Evolutionary conservation across 1,140 invertebrate genomes (phyloP).

Genomic region (Drosophila nikananu): DNA sequence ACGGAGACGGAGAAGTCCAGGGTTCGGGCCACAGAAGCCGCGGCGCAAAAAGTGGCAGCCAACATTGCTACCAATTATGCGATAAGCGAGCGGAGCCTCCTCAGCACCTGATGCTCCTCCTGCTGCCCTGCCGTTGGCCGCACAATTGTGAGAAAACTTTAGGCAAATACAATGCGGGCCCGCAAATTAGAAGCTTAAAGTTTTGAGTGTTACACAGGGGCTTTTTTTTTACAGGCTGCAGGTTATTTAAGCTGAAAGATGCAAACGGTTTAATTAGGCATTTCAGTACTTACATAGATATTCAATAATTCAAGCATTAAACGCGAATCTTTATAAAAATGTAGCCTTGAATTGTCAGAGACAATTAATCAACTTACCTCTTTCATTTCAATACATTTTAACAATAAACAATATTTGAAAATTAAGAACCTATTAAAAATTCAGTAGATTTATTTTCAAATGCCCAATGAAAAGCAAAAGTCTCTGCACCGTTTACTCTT

Average conservation of each 20-base stretch:
- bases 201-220: background rate
- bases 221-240: slow-evolving; percentile 5
- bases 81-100: slow-evolving; percentile 64
- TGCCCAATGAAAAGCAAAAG: slow-evolving; percentile 22
- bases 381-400: background rate
- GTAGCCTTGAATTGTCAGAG: background rate
- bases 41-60: slow-evolving; percentile 78
- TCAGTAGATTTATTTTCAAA: no score
- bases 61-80: slow-evolving; percentile 83
- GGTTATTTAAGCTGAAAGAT: background rate
- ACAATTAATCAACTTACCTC: background rate
- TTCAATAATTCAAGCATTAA: background rate
- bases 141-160: slow-evolving; percentile 47
- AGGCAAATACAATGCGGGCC: slow-evolving; percentile 27
- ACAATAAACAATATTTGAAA: no score
- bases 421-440: no score
- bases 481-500: slow-evolving; percentile 9
- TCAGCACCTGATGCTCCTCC: slow-evolving; percentile 30
- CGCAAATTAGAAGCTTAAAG: slow-evolving; percentile 27
- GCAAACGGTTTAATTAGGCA: slow-evolving; percentile 5
- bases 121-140: slow-evolving; percentile 5
- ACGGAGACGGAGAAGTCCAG: slow-evolving; percentile 33
- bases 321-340: no score
- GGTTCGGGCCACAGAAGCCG: slow-evolving; percentile 46
- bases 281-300: no score